Conservation (phyloP, 2,797 vertebrate genomes). For the Melopsittacus undulatus region DNA sequence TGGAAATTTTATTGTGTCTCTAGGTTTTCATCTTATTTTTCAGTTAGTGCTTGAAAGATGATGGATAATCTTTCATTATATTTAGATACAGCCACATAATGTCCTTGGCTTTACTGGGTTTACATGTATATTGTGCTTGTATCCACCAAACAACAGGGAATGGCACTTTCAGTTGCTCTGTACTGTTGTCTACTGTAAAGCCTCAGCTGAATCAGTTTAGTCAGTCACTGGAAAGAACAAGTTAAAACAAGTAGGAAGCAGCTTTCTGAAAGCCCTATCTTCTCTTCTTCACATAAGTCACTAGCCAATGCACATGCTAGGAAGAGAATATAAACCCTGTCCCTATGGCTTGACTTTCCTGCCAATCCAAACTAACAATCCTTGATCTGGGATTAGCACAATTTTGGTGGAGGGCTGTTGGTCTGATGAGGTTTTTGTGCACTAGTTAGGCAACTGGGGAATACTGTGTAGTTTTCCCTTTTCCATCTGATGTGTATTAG, state of each 20-base stretch:
- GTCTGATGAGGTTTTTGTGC: neutral
- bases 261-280: neutral
- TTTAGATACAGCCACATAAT: neutral
- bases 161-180: neutral
- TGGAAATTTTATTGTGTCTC: neutral
- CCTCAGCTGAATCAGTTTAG: neutral
- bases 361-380: neutral
- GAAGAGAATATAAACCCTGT: neutral
- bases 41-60: neutral
- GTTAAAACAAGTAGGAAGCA: neutral
- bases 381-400: neutral
- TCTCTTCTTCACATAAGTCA: neutral
- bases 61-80: neutral
- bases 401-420: neutral
- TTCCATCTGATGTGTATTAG: neutral
- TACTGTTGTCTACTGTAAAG: neutral
- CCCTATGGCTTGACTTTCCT: neutral
- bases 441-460: neutral
- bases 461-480: neutral
- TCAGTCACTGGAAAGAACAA: neutral
- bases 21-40: neutral
- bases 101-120: neutral
- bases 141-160: neutral
- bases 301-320: neutral
- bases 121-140: neutral